phyloP scores from a whole-genome alignment of 2,888 invertebrate genomes.

The Ypsolopha sequella region DNA sequence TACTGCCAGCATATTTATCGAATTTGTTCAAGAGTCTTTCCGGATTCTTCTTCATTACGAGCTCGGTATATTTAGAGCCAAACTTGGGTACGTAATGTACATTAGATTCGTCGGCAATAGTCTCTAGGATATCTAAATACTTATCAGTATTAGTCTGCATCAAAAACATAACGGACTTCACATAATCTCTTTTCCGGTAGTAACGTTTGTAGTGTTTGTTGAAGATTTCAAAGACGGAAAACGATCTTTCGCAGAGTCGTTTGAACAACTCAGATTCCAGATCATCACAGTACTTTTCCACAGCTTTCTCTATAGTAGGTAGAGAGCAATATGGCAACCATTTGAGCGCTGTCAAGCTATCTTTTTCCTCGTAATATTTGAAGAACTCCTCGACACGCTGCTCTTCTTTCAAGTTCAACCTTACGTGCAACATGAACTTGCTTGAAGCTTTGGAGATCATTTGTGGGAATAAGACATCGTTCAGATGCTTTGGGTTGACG shows the following conservation, averaged over 20 bases:
- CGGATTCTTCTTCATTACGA: constrained; percentile 30
- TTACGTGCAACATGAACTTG: constrained; percentile 35
- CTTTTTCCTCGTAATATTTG: constrained; percentile 25
- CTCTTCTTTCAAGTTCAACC: constrained; percentile 36
- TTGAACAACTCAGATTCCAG: constrained; percentile 20
- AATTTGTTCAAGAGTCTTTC: constrained; percentile 31
- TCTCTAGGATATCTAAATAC: constrained; percentile 28
- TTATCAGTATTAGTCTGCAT: constrained; percentile 10
- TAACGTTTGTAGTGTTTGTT: not conserved
- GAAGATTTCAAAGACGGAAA: constrained; percentile 20
- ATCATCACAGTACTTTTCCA: constrained; percentile 16
- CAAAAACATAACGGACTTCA: constrained; percentile 1
- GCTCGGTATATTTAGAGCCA: constrained; percentile 24
- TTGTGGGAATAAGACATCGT: constrained; percentile 28
- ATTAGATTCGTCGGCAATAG: constrained; percentile 3
- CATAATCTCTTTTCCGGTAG: not conserved
- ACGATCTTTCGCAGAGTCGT: constrained; percentile 28
- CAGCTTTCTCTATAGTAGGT: constrained; percentile 23
- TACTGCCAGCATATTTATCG: constrained; percentile 20
- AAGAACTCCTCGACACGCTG: constrained; percentile 40
- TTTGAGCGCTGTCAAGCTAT: constrained; percentile 23
- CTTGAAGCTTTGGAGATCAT: constrained; percentile 38
- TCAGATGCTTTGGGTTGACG: constrained; percentile 40
- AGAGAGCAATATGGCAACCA: constrained; percentile 44
- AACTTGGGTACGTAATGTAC: constrained; percentile 13